phyloP scores from a whole-genome alignment of 1,140 invertebrate genomes.

The Zaprionus africanus region DNA sequence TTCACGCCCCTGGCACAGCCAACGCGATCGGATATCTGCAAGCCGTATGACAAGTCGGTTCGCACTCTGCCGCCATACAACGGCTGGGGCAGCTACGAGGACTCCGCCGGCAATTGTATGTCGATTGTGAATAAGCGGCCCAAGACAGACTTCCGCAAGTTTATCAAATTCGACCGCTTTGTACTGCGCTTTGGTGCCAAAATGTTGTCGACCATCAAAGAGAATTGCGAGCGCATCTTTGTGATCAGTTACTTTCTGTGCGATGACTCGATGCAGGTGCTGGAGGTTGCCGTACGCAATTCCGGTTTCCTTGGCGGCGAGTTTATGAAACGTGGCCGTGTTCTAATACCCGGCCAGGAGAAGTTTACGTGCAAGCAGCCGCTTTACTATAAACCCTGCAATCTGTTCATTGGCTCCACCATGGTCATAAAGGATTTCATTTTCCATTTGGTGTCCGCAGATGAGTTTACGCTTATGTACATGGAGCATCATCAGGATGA shows the following conservation, averaged over 20 bases:
- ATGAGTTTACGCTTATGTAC: conserved; percentile 93
- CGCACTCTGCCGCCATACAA: conserved; percentile 92
- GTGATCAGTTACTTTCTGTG: conserved; percentile 92
- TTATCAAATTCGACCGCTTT: conserved; percentile 90
- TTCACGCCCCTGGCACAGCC: conserved; percentile 87
- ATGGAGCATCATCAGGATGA: conserved; percentile 92
- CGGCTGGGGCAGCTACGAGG: conserved; percentile 93
- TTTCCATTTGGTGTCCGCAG: conserved; percentile 91
- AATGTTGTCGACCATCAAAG: conserved; percentile 89
- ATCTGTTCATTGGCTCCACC: conserved; percentile 92
- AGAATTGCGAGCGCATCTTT: conserved; percentile 90
- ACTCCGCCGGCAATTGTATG: conserved; percentile 94
- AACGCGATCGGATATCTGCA: conserved; percentile 78
- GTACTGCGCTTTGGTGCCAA: conserved; percentile 91
- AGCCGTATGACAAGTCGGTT: conserved; percentile 72
- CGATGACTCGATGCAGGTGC: conserved; percentile 93
- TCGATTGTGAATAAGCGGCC: conserved; percentile 90
- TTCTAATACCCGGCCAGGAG: conserved; percentile 90
- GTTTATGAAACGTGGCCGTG: conserved; percentile 88
- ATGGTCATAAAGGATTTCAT: conserved; percentile 90
- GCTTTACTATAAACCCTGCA: conserved; percentile 89
- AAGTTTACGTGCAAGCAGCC: conserved; percentile 89
- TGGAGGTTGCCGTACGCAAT: conserved; percentile 90
- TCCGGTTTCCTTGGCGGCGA: conserved; percentile 89
- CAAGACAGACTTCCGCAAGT: conserved; percentile 92